Conservation (phyloP, 2,797 vertebrate genomes). For the Benthosema pterotum region DNA sequence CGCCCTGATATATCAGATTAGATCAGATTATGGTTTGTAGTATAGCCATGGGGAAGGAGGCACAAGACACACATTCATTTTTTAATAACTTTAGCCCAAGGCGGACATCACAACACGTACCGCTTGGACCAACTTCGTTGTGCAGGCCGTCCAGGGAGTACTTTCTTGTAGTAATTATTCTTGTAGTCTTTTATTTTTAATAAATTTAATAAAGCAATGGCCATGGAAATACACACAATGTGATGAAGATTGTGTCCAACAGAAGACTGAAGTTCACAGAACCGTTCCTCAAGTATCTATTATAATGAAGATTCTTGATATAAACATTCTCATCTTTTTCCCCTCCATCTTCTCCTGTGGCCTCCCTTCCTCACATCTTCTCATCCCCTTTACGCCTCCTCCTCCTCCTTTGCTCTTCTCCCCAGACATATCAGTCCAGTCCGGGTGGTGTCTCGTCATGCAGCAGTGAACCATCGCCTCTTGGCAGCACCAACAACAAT, state of each 20-base stretch:
- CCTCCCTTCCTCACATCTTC: conserved; percentile 12
- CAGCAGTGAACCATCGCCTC: conserved; percentile 96
- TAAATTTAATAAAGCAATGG: no score
- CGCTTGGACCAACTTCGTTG: no score
- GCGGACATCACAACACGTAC: no score
- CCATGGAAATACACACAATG: not conserved
- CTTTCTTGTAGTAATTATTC: conserved; percentile 16
- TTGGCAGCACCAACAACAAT: conserved; percentile 95
- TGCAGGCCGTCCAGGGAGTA: no score
- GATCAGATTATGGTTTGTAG: not conserved
- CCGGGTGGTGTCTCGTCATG: conserved; percentile 97
- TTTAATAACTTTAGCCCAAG: no score
- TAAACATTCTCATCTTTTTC: not conserved
- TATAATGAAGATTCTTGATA: not conserved
- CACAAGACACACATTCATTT: no score
- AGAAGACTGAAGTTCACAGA: not conserved
- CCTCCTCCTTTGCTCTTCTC: not conserved
- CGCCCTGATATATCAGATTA: conserved; percentile 14
- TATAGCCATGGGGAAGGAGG: not conserved
- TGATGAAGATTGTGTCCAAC: not conserved
- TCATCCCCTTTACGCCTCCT: not conserved
- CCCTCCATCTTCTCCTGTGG: not conserved
- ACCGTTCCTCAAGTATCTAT: not conserved
- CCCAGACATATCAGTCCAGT: conserved; percentile 96
- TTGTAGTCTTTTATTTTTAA: conserved; percentile 3